These are phyloP conservation scores for Zaprionus gabonicus DNA, from an alignment of 1,140 invertebrate species.

Conservation along the genomic window DNA sequence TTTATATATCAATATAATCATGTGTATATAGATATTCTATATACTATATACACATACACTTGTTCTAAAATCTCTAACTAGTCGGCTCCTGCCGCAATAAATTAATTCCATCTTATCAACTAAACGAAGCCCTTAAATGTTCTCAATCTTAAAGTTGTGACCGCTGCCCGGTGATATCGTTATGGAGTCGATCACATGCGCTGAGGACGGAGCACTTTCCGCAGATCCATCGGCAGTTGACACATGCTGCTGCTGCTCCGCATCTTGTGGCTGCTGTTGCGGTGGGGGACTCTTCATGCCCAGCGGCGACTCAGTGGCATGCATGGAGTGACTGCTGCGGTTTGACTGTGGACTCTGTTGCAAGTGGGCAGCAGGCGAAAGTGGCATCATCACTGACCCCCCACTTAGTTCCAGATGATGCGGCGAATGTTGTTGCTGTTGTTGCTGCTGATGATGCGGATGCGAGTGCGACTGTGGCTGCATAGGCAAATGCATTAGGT, in stretches of 20 bases:
- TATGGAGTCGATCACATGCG: constrained; percentile 82
- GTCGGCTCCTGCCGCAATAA: constrained; percentile 63
- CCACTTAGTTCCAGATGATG: constrained; percentile 59
- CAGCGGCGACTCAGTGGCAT: constrained; percentile 56
- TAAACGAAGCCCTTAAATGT: constrained; percentile 58
- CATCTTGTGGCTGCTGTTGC: constrained; percentile 37
- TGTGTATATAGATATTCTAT: constrained; percentile 49
- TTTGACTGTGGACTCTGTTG: constrained; percentile 74
- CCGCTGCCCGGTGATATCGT: constrained; percentile 79
- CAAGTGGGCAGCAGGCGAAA: constrained; percentile 62
- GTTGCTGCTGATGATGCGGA: constrained; percentile 54
- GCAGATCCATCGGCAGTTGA: constrained; percentile 47
- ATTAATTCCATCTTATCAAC: constrained; percentile 51
- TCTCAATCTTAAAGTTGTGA: constrained; percentile 82
- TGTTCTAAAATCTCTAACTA: constrained; percentile 70
- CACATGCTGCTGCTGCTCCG: constrained; percentile 54
- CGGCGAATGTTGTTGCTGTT: constrained; percentile 57
- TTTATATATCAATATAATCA: constrained; percentile 30
- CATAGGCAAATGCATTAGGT: constrained; percentile 74
- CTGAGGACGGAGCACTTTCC: constrained; percentile 48
- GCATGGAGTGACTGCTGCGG: constrained; percentile 68
- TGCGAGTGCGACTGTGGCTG: constrained; percentile 49
- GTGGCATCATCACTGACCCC: constrained; percentile 44
- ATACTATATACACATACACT: constrained; percentile 59
- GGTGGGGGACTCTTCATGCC: constrained; percentile 59